Conservation (phyloP, 2,113 vertebrate species). For the Macrotis lagotis region DNA sequence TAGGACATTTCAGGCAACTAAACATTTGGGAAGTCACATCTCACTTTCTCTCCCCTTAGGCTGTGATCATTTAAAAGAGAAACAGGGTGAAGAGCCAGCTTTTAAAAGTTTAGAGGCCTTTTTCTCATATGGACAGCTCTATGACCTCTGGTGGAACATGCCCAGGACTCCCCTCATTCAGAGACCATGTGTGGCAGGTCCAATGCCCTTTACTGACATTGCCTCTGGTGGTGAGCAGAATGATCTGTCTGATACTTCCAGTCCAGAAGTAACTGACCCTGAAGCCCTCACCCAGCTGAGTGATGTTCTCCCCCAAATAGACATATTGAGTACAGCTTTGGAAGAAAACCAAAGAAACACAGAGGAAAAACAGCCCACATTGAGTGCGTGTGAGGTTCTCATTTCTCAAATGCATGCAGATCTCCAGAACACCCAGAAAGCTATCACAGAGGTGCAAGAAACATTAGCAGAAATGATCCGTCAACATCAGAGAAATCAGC, state of each 20-base stretch:
- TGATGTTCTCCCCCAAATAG: conserved; percentile 11
- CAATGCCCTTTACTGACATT: neutral
- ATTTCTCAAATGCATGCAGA: conserved; percentile 89
- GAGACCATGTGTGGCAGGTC: neutral
- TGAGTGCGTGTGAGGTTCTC: conserved; percentile 81
- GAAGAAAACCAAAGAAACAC: neutral
- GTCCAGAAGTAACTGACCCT: conserved; percentile 33
- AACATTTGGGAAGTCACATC: neutral
- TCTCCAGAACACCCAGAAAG: conserved; percentile 86
- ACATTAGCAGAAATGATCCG: conserved; percentile 88
- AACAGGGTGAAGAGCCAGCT: conserved; percentile 79
- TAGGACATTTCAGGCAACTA: conserved; percentile 3
- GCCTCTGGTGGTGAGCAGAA: conserved; percentile 44
- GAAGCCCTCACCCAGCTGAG: conserved; percentile 24
- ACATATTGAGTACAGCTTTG: neutral
- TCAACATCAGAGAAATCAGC: conserved; percentile 85
- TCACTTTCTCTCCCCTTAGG: conserved; percentile 75
- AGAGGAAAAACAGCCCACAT: conserved; percentile 47
- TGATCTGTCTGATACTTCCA: neutral
- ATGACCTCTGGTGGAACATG: conserved; percentile 91
- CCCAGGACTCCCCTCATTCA: conserved; percentile 14
- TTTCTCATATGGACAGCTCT: conserved; percentile 87
- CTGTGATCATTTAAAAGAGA: conserved; percentile 80
- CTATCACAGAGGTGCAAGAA: conserved; percentile 86
- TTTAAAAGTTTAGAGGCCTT: conserved; percentile 89